Evolutionary conservation across 2,888 invertebrate genomes (phyloP).

Genomic region (Drosophila demipolita): DNA sequence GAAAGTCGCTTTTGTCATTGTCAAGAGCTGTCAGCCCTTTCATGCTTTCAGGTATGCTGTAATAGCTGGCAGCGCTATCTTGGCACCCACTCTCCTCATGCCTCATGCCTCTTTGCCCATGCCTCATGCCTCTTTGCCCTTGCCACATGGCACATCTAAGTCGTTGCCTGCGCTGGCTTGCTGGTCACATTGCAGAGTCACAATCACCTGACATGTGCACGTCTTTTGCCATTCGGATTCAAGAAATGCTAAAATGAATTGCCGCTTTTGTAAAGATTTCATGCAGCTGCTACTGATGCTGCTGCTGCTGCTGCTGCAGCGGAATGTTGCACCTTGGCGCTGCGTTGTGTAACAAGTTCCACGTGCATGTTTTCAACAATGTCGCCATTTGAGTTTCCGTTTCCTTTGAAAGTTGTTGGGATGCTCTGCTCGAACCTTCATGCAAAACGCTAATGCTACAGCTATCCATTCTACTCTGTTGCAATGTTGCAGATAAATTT

Average conservation of each 20-base stretch:
- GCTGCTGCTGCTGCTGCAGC: slow-evolving; percentile 23
- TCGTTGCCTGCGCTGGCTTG: not conserved
- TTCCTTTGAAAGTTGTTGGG: slow-evolving; percentile 57
- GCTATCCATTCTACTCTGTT: slow-evolving; percentile 29
- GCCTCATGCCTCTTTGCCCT: not conserved
- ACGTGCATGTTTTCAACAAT: slow-evolving; percentile 80
- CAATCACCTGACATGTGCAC: slow-evolving; percentile 75
- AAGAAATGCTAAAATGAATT: slow-evolving; percentile 78
- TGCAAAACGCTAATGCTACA: slow-evolving; percentile 55
- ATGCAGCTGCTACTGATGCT: slow-evolving; percentile 50
- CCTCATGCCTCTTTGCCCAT: slow-evolving; percentile 2
- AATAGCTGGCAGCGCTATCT: slow-evolving; percentile 52
- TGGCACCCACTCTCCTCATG: slow-evolving; percentile 28
- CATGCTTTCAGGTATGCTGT: slow-evolving; percentile 52
- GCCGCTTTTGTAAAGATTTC: slow-evolving; percentile 77
- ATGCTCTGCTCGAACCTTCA: slow-evolving; percentile 47
- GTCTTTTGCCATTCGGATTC: slow-evolving; percentile 60
- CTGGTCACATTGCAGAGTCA: slow-evolving; percentile 29
- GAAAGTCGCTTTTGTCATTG: slow-evolving; percentile 55
- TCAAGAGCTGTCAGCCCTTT: slow-evolving; percentile 55
- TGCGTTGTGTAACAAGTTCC: slow-evolving; percentile 72
- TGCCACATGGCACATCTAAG: not conserved
- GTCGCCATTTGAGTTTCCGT: slow-evolving; percentile 66
- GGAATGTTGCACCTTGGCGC: slow-evolving; percentile 34
- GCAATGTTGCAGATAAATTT: slow-evolving; percentile 62